Conservation (phyloP, 2,113 vertebrate species). For the Mus pahari region DNA sequence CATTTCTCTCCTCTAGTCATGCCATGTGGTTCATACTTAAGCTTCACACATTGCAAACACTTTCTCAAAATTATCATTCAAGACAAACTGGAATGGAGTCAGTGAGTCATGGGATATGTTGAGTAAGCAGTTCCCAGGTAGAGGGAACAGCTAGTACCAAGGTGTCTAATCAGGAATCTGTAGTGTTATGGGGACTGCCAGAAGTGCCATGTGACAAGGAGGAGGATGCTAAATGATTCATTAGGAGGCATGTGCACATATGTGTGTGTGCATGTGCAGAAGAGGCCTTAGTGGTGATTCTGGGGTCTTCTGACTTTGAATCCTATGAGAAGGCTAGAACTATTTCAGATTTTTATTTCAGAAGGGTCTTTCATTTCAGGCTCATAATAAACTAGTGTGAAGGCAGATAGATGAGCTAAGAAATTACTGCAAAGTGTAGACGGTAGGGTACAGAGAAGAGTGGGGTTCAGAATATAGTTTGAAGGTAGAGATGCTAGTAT, state of each 20-base stretch:
- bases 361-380: neutral
- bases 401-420: neutral
- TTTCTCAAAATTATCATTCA: neutral
- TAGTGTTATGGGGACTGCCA: neutral
- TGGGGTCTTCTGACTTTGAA: neutral
- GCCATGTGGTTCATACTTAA: neutral
- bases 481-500: neutral
- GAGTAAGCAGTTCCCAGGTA: neutral
- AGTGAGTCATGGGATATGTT: neutral
- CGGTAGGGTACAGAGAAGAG: neutral
- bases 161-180: neutral
- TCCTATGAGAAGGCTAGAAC: neutral
- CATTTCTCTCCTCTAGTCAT: neutral
- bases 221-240: neutral
- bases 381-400: neutral
- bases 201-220: neutral
- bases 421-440: neutral
- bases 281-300: neutral
- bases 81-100: neutral
- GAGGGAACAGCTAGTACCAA: neutral
- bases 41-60: neutral
- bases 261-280: neutral
- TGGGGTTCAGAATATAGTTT: neutral
- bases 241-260: neutral
- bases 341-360: neutral